A percentile compares a stretch with the other conserved stretches of the same genome.
These are phyloP conservation scores for Argentina silus DNA, from an alignment of 2,797 vertebrate genomes.

Conservation along the genomic window DNA sequence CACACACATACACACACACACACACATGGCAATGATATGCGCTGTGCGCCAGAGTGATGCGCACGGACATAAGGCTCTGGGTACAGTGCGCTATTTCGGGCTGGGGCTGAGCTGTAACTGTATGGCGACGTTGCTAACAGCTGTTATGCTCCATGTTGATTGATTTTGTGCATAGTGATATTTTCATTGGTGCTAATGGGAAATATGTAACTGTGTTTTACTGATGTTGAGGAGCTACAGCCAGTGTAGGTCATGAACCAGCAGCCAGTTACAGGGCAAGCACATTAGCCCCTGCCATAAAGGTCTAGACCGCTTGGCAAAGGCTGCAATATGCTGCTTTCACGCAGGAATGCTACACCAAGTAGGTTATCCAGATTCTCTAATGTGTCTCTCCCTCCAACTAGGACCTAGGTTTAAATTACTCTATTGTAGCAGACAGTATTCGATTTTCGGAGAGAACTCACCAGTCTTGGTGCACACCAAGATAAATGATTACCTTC, in stretches of 20 bases:
- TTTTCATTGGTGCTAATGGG: neutral
- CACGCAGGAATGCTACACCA: no score
- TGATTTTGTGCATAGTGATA: neutral
- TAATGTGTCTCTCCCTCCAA: no score
- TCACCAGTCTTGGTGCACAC: no score
- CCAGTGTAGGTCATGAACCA: neutral
- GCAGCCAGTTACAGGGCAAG: neutral
- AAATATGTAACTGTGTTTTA: neutral
- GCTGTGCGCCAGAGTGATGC: neutral
- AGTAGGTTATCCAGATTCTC: no score
- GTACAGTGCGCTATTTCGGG: neutral
- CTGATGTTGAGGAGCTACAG: neutral
- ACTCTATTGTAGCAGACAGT: no score
- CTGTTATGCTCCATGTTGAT: neutral
- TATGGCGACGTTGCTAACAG: neutral
- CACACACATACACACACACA: constrained; percentile 6
- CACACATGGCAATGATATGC: neutral
- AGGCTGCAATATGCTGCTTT: no score
- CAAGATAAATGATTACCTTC: no score
- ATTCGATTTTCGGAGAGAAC: no score
- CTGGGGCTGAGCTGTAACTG: neutral
- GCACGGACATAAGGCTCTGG: neutral
- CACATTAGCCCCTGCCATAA: neutral
- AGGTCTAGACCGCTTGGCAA: no score
- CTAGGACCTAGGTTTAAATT: no score